Percentiles rank a stretch among this genome's conserved stretches.
phyloP scores from a whole-genome alignment of 2,888 invertebrate genomes.

The Atrina japonica region DNA sequence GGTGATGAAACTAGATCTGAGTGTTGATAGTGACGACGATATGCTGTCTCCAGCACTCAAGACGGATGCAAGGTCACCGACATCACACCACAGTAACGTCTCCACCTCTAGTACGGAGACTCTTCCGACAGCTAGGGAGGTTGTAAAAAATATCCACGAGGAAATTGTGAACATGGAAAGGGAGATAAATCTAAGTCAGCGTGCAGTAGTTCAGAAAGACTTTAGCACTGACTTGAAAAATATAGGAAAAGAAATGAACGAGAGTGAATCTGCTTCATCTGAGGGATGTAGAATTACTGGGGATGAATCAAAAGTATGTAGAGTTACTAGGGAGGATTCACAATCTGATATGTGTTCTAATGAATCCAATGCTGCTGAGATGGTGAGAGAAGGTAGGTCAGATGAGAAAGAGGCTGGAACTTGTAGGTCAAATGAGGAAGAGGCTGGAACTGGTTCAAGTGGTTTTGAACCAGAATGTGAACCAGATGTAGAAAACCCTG shows the following conservation, averaged over 20 bases:
- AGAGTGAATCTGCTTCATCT: too few relatives aligned
- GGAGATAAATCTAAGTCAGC: neutral
- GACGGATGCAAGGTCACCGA: conserved; percentile 33
- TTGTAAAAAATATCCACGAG: conserved; percentile 18
- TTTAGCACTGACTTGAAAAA: neutral
- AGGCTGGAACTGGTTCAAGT: conserved; percentile 39
- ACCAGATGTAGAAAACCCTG: conserved; percentile 9
- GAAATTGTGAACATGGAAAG: neutral
- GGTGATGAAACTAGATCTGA: conserved; percentile 25
- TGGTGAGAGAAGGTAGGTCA: neutral
- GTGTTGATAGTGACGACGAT: conserved; percentile 24
- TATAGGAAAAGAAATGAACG: neutral
- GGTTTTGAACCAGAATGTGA: conserved; percentile 28
- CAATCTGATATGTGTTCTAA: neutral
- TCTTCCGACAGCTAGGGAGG: conserved; percentile 54
- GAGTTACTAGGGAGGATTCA: neutral
- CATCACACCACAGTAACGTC: conserved; percentile 27
- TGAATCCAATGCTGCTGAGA: neutral
- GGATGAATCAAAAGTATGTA: neutral
- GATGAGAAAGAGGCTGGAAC: neutral
- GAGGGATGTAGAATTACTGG: too few relatives aligned
- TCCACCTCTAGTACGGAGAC: conserved; percentile 57
- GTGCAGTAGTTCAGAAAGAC: neutral
- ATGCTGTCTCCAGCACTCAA: conserved; percentile 5
- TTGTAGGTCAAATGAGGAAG: conserved; percentile 3